phyloP scores from a whole-genome alignment of 2,113 vertebrate genomes.

The Pheucticus melanocephalus region DNA sequence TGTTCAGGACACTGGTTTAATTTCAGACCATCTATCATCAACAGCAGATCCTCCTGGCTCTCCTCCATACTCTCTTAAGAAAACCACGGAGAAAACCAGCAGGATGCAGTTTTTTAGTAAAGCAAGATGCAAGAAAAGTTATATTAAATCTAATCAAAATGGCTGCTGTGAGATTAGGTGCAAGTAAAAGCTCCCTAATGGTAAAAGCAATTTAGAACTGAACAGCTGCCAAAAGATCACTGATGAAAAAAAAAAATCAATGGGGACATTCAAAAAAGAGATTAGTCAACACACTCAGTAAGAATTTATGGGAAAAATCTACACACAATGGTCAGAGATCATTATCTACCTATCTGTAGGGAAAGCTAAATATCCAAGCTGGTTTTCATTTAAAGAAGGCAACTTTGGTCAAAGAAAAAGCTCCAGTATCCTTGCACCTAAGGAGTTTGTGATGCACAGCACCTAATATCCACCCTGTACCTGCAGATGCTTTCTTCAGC shows the following conservation, averaged over 20 bases:
- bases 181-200: constrained; percentile 57
- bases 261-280: constrained; percentile 52
- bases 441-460: not conserved
- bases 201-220: constrained; percentile 61
- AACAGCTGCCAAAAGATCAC: constrained; percentile 57
- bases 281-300: constrained; percentile 36
- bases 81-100: not conserved
- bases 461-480: not conserved
- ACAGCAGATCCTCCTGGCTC: not conserved
- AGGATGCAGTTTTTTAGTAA: constrained; percentile 3
- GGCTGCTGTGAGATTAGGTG: constrained; percentile 45
- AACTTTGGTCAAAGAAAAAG: not conserved
- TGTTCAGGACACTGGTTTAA: not conserved
- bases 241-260: constrained; percentile 33
- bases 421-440: not conserved
- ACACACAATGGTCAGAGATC: constrained; percentile 39
- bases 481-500: not conserved
- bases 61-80: not conserved
- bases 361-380: not conserved
- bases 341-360: not conserved
- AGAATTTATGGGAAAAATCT: constrained; percentile 57
- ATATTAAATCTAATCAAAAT: constrained; percentile 49
- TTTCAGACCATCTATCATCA: not conserved
- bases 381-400: not conserved
- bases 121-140: not conserved